Conservation (phyloP, 2,888 invertebrate species). For the Euplagia quadripunctaria region DNA sequence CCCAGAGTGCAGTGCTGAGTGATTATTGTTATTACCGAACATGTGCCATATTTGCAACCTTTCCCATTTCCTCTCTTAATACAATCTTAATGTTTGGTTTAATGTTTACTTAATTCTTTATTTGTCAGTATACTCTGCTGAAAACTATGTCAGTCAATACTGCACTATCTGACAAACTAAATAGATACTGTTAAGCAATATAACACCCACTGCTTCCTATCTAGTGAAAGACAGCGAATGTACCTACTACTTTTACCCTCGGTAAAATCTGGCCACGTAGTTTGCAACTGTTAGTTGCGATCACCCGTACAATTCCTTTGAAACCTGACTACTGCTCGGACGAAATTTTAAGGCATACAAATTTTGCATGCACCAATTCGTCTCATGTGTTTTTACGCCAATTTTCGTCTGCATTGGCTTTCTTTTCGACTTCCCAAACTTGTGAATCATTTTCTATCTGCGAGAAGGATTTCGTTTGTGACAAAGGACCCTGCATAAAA, state of each 20-base stretch:
- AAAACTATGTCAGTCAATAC: too few species aligned
- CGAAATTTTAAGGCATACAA: constrained; percentile 43
- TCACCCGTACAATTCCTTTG: constrained; percentile 7
- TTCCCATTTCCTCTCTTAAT: too few species aligned
- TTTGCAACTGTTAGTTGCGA: background rate
- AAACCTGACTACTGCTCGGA: constrained; percentile 20
- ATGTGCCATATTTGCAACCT: too few species aligned
- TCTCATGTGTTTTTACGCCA: constrained; percentile 34
- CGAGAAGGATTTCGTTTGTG: background rate
- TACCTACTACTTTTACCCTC: too few species aligned
- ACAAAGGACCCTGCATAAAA: background rate
- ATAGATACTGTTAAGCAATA: background rate
- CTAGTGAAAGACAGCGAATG: background rate
- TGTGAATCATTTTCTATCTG: constrained; percentile 25
- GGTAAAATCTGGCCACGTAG: too few species aligned
- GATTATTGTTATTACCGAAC: too few species aligned
- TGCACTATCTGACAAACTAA: background rate
- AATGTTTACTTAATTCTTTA: too few species aligned
- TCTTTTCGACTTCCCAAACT: constrained; percentile 29
- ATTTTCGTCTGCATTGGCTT: constrained; percentile 39
- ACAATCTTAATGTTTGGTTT: too few species aligned
- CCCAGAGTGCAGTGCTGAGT: too few species aligned
- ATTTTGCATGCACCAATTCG: constrained; percentile 44
- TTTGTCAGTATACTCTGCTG: too few species aligned
- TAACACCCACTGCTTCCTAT: background rate